phyloP scores from a whole-genome alignment of 2,888 invertebrate species.

The Teleogryllus oceanicus region DNA sequence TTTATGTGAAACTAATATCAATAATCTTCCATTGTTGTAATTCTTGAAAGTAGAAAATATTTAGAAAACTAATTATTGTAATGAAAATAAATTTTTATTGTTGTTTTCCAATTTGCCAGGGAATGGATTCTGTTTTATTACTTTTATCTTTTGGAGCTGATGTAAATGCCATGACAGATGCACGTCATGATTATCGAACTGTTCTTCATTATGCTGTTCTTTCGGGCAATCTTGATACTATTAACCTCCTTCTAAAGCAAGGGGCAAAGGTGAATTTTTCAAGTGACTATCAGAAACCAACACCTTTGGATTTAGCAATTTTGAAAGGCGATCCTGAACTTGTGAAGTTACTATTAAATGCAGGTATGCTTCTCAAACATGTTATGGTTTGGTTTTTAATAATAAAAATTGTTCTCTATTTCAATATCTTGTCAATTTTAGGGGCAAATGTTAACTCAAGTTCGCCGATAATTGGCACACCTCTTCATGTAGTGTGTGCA shows the following conservation, averaged over 20 bases:
- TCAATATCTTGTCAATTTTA: constrained; percentile 42
- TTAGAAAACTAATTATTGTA: too few relatives aligned
- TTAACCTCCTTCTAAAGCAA: constrained; percentile 74
- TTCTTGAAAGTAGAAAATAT: neutral
- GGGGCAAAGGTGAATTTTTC: constrained; percentile 70
- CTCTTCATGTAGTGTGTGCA: constrained; percentile 78
- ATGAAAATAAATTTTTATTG: neutral
- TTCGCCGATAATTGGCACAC: constrained; percentile 76
- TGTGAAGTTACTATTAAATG: constrained; percentile 64
- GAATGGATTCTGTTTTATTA: constrained; percentile 70
- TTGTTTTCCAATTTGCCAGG: constrained; percentile 49
- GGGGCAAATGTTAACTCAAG: constrained; percentile 77
- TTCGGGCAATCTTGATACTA: constrained; percentile 70
- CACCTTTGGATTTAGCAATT: constrained; percentile 81
- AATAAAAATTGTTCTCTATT: too few relatives aligned
- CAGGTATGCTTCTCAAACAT: constrained; percentile 52
- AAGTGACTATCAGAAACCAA: constrained; percentile 63
- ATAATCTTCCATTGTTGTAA: neutral
- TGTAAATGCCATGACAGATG: constrained; percentile 80
- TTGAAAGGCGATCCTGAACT: constrained; percentile 73
- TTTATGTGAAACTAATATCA: neutral
- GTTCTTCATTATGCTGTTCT: constrained; percentile 86
- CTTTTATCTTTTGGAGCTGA: constrained; percentile 78
- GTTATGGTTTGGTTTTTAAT: neutral
- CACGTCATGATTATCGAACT: constrained; percentile 81